Conservation (phyloP, 2,113 vertebrate genomes). For the Panthera uncia region DNA sequence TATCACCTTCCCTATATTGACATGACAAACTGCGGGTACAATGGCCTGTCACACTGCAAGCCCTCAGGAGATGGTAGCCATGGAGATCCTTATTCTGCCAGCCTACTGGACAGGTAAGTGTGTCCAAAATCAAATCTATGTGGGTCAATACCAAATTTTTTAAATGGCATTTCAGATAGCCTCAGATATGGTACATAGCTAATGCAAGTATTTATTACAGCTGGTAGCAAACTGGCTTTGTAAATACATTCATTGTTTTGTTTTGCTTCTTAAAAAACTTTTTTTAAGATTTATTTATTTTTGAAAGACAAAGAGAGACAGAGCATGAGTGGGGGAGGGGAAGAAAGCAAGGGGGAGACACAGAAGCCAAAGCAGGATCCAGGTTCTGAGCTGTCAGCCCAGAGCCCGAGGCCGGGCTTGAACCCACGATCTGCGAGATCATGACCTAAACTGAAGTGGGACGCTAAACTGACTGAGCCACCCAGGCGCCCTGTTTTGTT, state of each 20-base stretch:
- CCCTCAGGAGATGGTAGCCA: background rate
- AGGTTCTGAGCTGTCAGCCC: too few species aligned
- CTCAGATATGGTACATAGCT: background rate
- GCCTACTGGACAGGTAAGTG: background rate
- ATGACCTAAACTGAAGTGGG: too few species aligned
- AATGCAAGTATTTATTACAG: background rate
- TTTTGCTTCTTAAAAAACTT: background rate
- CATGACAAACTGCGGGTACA: background rate
- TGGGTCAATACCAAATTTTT: background rate
- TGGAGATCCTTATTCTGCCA: background rate
- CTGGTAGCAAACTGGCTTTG: background rate
- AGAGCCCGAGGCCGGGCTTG: too few species aligned
- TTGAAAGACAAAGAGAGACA: too few species aligned
- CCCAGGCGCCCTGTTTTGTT: background rate
- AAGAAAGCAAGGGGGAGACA: too few species aligned
- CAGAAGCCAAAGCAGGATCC: too few species aligned
- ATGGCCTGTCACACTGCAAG: background rate
- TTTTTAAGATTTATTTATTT: too few species aligned
- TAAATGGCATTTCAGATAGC: background rate
- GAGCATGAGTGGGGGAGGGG: too few species aligned
- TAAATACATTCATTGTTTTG: slow-evolving; percentile 2
- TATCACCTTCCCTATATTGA: background rate
- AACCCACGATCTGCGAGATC: too few species aligned
- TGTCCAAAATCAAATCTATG: background rate
- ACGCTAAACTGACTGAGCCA: too few species aligned